Base-by-base conservation (phyloP, 2,797 vertebrate genomes). In the Neosilurus hyrtlii region DNA sequence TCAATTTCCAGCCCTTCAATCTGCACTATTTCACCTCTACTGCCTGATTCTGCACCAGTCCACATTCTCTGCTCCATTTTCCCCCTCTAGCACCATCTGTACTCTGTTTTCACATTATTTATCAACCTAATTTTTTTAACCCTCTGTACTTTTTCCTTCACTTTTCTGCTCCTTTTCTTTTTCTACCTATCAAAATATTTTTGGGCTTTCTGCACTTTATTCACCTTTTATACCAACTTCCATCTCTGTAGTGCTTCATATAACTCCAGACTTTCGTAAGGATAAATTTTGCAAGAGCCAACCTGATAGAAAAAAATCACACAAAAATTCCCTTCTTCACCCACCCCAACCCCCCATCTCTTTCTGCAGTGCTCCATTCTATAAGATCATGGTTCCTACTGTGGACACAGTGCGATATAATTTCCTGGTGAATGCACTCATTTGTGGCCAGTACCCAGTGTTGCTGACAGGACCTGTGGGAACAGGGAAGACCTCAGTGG, bases 361-460 rank as follows among this genome's bases (percentile, higher is more conserved):
- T 86, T 86, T 82, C 82, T 71, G 85, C 89, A 95, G 94, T 4
- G 85, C 90, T 85, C 89, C 88, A 7, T 91, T 88, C 89, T 95
- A 96, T 87, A 96, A 96, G 91, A 96, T 98, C 75, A 93, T 96
- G 89, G 96, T 97, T 75, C 96, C 96, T 7, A 97, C 96, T 0
- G 94, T 97, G 15, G 96, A 98, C 90, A 96, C 96, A 0, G 90
- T 96, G 67, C 94, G 96, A 11, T 97, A 97, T 88, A 93, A 95
- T 89, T 94, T 96, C 88, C 89, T 97, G 79, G 95, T 96, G 14
- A 93, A 91, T 9, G 91, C 94, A 54, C 86, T 96, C 86, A 93
- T 97, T 84, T 82, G 90, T 82, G 90, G 75, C 62, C 94, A 94
- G 85, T 92, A 93, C 52, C 97, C 95, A 0, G 90, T 96, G 84